phyloP scores from a whole-genome alignment of 1,140 invertebrate species.

The Prorops nasuta region DNA sequence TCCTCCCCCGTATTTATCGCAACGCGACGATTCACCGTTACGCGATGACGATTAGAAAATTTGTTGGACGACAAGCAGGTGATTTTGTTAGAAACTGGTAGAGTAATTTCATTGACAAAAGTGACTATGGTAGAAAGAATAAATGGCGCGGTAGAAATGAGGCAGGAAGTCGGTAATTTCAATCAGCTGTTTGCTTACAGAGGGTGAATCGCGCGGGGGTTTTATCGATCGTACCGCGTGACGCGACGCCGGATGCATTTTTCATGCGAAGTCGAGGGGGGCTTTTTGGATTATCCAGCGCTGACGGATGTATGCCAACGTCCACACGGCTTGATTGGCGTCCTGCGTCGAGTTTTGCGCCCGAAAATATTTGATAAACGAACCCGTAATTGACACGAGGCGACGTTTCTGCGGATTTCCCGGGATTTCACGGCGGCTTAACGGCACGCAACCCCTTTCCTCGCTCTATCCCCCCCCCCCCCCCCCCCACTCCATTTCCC shows the following conservation, averaged over 20 bases:
- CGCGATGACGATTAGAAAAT: no score
- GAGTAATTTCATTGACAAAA: no score
- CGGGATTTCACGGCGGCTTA: conserved; percentile 15
- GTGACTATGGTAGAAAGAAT: no score
- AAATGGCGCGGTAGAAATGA: background rate
- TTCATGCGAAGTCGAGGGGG: conserved; percentile 14
- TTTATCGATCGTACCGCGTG: conserved; percentile 6
- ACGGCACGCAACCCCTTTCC: no score
- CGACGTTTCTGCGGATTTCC: conserved; percentile 10
- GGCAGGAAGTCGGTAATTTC: conserved; percentile 18
- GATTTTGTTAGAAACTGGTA: no score
- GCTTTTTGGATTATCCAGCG: conserved; percentile 20
- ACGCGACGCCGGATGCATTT: conserved; percentile 17
- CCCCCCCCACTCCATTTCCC: no score
- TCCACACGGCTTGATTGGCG: conserved; percentile 16
- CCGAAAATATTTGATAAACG: conserved; percentile 25
- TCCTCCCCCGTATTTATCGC: no score
- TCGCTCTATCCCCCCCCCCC: no score
- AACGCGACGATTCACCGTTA: no score
- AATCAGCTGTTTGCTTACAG: conserved; percentile 31
- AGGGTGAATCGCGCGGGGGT: no score
- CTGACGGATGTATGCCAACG: conserved; percentile 17
- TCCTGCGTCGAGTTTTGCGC: conserved; percentile 14
- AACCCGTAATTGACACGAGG: conserved; percentile 19
- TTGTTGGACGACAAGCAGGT: no score